These are phyloP conservation scores for Drosophila barbarae DNA, from an alignment of 2,888 invertebrate genomes.

Conservation along the genomic window DNA sequence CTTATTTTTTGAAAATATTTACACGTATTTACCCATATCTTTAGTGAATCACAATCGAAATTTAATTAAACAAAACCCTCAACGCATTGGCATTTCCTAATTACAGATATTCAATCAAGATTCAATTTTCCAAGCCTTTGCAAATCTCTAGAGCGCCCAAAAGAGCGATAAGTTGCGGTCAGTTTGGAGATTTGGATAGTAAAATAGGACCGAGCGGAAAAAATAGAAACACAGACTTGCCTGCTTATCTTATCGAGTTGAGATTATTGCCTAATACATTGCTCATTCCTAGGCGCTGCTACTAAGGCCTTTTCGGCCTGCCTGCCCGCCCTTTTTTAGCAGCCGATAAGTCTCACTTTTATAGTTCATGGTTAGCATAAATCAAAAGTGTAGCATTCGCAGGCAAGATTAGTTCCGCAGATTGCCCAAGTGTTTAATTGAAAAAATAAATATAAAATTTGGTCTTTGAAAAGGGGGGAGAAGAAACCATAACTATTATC, in stretches of 20 bases:
- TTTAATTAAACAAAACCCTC: constrained; percentile 23
- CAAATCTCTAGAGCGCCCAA: constrained; percentile 23
- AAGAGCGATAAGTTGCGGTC: constrained; percentile 39
- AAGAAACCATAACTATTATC: constrained; percentile 14
- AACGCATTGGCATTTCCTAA: constrained; percentile 22
- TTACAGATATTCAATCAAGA: constrained; percentile 28
- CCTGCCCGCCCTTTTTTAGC: background rate
- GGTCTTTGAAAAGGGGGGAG: background rate
- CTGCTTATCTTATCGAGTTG: constrained; percentile 57
- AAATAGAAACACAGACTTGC: constrained; percentile 11
- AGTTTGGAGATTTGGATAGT: constrained; percentile 21
- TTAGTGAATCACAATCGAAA: constrained; percentile 16
- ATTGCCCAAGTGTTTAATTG: constrained; percentile 18
- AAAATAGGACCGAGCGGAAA: constrained; percentile 1
- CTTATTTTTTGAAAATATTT: background rate
- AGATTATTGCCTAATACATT: constrained; percentile 66
- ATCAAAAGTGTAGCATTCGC: constrained; percentile 25
- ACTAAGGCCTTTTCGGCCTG: constrained; percentile 19
- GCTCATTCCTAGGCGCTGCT: constrained; percentile 49
- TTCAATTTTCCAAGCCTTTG: constrained; percentile 25
- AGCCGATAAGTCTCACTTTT: constrained; percentile 12
- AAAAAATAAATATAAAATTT: constrained; percentile 4
- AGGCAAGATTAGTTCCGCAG: background rate
- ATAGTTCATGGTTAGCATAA: constrained; percentile 30
- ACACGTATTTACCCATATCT: background rate